Base-by-base conservation (phyloP, 1,140 invertebrate species). In the Conus ventricosus region DNA sequence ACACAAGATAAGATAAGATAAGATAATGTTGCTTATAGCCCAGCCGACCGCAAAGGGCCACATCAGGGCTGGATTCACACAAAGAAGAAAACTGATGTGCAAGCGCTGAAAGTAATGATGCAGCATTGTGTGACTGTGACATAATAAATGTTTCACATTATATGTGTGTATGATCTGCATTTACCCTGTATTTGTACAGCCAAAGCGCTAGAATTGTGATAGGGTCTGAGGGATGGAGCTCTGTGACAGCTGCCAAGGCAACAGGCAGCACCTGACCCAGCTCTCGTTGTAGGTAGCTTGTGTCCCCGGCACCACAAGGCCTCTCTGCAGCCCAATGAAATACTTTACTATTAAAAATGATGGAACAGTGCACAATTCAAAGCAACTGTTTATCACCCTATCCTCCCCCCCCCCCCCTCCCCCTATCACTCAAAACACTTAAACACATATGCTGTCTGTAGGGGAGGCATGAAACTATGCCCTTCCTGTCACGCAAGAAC, bases 151-250 rank as follows among this genome's bases (percentile, higher is more conserved):
- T 39, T 39, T 39, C 39, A 39, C 39, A 39, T 39, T 39, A 39
- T 39, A 39, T 39, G 39, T 39, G 8, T 78, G 76, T 11, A 39
- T 39, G 20, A 78, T 51, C 10, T 81, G 10, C 53, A 63, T 51
- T 55, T 57, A 87, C 85, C 85, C 85, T 87, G 55, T 78, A 87
- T 15, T 87, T 76, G 75, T 57, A 54, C 8, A 87, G 85, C 53
- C 71, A 87, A 27, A 78, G 67, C 10, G 85, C 85, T 5, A 87
- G 85, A 17, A 87, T 23, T 1, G 71, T 80, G 17, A 87, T 80
- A 25, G 85, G 85, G 25, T 87, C 85, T 0, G 67, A 55, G 25
- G 85, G 85, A 51, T 78, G 71, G 4, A 87, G 23, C 51, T 75
- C 7, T 3, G 51, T 71, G 13, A 78, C 54, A 25, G n/a, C 7